Percentiles rank a stretch among this genome's conserved stretches.
Evolutionary conservation across 2,113 vertebrate genomes (phyloP).

Genomic region (Heterotilapia buettikoferi): DNA sequence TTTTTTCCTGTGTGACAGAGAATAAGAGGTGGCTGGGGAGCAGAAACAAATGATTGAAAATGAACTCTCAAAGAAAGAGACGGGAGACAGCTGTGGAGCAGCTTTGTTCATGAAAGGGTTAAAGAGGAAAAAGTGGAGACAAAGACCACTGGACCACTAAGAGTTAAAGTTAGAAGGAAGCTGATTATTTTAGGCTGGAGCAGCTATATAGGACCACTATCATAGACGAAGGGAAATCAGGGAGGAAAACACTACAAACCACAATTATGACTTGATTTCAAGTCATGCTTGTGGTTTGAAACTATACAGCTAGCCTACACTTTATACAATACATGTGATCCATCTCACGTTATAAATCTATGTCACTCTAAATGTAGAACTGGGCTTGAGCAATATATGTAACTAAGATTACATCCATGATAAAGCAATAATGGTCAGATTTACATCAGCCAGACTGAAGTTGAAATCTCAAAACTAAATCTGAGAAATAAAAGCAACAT

Average conservation of each 20-base stretch:
- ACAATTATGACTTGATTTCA: not conserved
- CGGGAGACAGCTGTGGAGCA: not conserved
- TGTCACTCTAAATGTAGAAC: not conserved
- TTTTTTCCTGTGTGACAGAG: constrained; percentile 25
- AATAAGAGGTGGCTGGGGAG: constrained; percentile 25
- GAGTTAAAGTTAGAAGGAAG: constrained; percentile 45
- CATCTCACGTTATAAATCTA: no score
- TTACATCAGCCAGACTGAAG: not conserved
- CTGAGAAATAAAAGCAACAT: not conserved
- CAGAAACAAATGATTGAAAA: constrained; percentile 16
- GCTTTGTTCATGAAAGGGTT: constrained; percentile 37
- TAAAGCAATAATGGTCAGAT: not conserved
- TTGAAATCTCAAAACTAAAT: not conserved
- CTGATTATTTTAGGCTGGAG: constrained; percentile 47
- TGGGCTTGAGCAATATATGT: not conserved
- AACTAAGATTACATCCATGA: not conserved
- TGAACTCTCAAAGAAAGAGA: constrained; percentile 34
- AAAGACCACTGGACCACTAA: constrained; percentile 14
- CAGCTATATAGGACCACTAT: constrained; percentile 27
- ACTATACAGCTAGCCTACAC: not conserved
- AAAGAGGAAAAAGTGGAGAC: constrained; percentile 37
- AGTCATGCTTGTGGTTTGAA: not conserved
- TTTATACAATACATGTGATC: not conserved
- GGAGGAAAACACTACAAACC: not conserved
- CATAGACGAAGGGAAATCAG: constrained; percentile 1